Conservation (phyloP, 2,113 vertebrate species). For the Ellobius talpinus region DNA sequence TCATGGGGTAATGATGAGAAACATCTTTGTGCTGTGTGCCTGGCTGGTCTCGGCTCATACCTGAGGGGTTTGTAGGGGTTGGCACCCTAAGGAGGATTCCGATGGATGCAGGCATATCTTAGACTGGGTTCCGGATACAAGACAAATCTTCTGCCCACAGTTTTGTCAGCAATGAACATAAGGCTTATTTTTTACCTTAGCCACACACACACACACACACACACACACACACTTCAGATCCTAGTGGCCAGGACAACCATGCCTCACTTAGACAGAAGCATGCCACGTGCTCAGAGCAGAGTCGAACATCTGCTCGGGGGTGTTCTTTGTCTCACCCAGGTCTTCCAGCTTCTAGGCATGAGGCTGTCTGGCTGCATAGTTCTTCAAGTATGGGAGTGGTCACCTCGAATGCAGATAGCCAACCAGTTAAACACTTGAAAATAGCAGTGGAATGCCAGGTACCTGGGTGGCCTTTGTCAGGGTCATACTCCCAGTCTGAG, state of each 20-base stretch:
- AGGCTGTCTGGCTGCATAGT: neutral
- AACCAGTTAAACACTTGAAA: neutral
- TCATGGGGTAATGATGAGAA: neutral
- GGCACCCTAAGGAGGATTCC: neutral
- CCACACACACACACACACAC: no score
- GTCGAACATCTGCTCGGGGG: neutral
- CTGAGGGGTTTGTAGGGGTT: neutral
- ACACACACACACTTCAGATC: neutral
- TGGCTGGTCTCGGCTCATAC: neutral
- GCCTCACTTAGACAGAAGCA: neutral
- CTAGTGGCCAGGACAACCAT: neutral
- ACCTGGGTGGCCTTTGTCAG: neutral
- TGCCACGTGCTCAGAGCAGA: neutral
- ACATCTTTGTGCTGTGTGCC: neutral
- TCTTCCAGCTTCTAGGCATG: neutral
- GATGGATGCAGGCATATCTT: neutral
- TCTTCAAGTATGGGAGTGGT: neutral
- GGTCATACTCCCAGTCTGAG: neutral
- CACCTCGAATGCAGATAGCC: neutral
- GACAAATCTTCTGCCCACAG: neutral
- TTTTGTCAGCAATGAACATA: neutral
- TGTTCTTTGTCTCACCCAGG: neutral
- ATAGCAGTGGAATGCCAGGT: neutral
- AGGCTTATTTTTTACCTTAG: neutral
- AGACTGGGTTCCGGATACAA: neutral